A percentile compares a stretch with the other conserved stretches of the same genome.
Conservation (phyloP, 2,797 vertebrate species). For the Meda fulgida region DNA sequence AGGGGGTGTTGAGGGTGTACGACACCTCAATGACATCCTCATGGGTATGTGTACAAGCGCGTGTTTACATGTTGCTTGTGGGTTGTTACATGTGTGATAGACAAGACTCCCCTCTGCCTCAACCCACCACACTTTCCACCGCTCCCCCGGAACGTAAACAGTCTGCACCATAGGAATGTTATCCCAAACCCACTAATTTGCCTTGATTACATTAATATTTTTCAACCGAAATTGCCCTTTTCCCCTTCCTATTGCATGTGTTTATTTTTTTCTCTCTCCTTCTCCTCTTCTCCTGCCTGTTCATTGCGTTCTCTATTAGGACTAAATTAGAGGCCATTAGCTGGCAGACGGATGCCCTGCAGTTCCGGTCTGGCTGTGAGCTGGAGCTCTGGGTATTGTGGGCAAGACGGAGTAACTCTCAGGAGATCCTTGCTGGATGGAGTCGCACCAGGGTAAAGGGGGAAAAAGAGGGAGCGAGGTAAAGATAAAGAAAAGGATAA, state of each 20-base stretch:
- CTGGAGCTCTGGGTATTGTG: conserved; percentile 57
- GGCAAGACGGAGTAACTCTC: conserved; percentile 54
- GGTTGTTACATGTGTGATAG: conserved; percentile 30
- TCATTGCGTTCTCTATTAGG: conserved; percentile 76
- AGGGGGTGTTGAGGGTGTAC: conserved; percentile 24
- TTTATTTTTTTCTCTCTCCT: conserved; percentile 73
- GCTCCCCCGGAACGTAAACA: conserved; percentile 72
- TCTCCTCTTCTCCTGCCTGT: conserved; percentile 61
- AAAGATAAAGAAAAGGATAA: conserved; percentile 42
- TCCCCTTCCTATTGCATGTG: conserved; percentile 78
- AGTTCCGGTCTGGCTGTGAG: conserved; percentile 70
- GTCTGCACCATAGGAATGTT: conserved; percentile 73
- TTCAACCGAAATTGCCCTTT: conserved; percentile 77
- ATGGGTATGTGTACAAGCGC: conserved; percentile 33
- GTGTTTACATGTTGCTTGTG: conserved; percentile 42
- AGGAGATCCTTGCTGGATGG: conserved; percentile 29
- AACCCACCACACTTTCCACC: conserved; percentile 60
- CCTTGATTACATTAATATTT: conserved; percentile 83
- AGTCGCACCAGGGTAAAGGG: conserved; percentile 21
- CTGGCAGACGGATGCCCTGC: conserved; percentile 73
- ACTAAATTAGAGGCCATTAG: conserved; percentile 78
- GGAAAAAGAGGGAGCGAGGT: conserved; percentile 3
- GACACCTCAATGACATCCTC: conserved; percentile 16
- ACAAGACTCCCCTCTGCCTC: conserved; percentile 43
- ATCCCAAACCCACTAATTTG: conserved; percentile 78